These are phyloP conservation scores for Lasioglossum zephyrum DNA, from an alignment of 2,888 invertebrate species.

Conservation along the genomic window DNA sequence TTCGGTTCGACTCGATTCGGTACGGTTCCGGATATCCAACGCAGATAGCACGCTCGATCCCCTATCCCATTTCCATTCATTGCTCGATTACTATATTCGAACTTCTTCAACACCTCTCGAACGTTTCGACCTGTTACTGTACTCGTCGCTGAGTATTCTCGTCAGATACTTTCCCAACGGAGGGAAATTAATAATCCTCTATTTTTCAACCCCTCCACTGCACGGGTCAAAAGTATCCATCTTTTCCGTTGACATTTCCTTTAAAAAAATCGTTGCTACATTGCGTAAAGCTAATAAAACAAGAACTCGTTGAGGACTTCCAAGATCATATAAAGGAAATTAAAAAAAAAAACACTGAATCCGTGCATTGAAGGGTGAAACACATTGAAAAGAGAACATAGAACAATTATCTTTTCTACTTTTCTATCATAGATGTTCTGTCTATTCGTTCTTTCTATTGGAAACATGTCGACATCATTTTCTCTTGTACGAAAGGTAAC, in stretches of 20 bases:
- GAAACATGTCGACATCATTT: conserved; percentile 1
- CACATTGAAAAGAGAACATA: not conserved
- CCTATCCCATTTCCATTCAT: conserved; percentile 29
- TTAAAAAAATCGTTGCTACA: not conserved
- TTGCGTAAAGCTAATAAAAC: not conserved
- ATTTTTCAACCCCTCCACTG: not conserved
- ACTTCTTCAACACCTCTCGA: not conserved
- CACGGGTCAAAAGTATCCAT: not conserved
- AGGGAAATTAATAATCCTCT: not conserved
- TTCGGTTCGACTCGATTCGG: conserved; percentile 37
- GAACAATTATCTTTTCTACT: not conserved
- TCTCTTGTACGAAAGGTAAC: not conserved
- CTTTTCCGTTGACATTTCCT: not conserved
- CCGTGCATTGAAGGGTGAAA: not conserved
- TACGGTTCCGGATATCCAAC: conserved; percentile 18
- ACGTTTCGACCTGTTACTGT: not conserved
- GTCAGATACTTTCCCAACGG: not conserved
- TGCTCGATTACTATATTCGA: conserved; percentile 1
- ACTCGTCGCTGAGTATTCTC: not conserved
- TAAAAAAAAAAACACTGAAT: not conserved
- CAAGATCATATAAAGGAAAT: not conserved
- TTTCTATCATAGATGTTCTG: not conserved
- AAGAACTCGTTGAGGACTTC: not conserved
- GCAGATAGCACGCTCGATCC: conserved; percentile 11
- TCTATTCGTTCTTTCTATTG: not conserved